A percentile compares a stretch with the other conserved stretches of the same genome.
These are phyloP conservation scores for Elachura formosa DNA, from an alignment of 2,113 vertebrate species.

Conservation along the genomic window DNA sequence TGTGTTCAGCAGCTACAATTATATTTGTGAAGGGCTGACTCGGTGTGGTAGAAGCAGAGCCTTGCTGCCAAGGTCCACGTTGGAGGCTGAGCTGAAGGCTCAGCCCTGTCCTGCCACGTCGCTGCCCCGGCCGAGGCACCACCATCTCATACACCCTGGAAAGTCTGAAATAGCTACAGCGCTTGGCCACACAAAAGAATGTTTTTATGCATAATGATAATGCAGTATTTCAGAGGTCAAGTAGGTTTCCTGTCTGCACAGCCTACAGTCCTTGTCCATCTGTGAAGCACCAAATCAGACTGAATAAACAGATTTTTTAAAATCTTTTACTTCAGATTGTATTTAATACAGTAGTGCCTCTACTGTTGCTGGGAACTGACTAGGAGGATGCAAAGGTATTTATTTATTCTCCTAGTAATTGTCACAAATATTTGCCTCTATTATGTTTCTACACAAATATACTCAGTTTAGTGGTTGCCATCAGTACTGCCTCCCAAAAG, in stretches of 20 bases:
- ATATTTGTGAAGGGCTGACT: background rate
- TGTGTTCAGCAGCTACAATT: background rate
- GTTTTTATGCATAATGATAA: background rate
- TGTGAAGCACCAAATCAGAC: background rate
- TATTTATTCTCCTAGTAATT: background rate
- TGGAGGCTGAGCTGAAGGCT: background rate
- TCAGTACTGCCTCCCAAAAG: background rate
- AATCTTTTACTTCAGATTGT: background rate
- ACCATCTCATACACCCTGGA: background rate
- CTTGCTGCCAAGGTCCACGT: background rate
- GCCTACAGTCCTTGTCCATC: background rate
- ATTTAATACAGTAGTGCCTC: background rate
- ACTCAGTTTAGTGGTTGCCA: background rate
- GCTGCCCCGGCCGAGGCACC: background rate
- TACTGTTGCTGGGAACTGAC: background rate
- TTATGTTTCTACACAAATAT: background rate
- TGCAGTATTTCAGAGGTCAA: background rate
- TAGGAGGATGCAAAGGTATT: background rate
- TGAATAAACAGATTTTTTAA: background rate
- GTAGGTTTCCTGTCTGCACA: background rate
- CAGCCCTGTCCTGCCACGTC: background rate
- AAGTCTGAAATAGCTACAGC: background rate
- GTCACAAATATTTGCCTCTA: background rate
- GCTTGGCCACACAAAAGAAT: background rate
- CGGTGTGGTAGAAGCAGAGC: background rate